phyloP scores from a whole-genome alignment of 53 echinoderm and acorn worm genomes.

The Paelopatides confundens region DNA sequence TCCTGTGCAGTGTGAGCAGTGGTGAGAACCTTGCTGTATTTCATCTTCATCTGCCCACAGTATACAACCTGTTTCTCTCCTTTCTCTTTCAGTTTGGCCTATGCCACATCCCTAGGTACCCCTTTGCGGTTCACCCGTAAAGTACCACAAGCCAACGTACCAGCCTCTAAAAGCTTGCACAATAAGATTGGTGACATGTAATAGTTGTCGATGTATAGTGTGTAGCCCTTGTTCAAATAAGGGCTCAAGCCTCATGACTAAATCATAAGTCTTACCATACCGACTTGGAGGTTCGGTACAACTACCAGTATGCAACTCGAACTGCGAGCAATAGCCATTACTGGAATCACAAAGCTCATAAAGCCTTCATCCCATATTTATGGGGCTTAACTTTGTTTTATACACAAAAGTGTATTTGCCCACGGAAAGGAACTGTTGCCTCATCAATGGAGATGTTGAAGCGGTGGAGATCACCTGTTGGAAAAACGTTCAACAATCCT shows the following conservation, averaged over 20 bases:
- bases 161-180: conserved; percentile 12
- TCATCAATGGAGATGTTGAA: not conserved
- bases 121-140: conserved; percentile 35
- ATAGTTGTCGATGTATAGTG: conserved; percentile 31
- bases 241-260: too few relatives aligned
- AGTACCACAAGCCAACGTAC: too few relatives aligned
- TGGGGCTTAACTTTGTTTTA: conserved; percentile 47
- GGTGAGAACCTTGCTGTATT: conserved; percentile 35
- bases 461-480: not conserved
- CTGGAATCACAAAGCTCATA: conserved; percentile 47
- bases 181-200: conserved; percentile 44
- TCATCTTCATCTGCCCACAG: conserved; percentile 26
- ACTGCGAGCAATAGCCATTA: too few relatives aligned
- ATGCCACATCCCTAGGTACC: conserved; percentile 24
- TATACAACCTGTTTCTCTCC: conserved; percentile 38
- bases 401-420: conserved; percentile 22
- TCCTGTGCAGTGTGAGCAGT: conserved; percentile 36
- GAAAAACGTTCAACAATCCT: not conserved
- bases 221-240: too few relatives aligned
- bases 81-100: conserved; percentile 26
- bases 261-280: too few relatives aligned
- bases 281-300: conserved; percentile 8
- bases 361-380: conserved; percentile 50
- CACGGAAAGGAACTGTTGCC: not conserved
- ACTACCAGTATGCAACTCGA: conserved; percentile 47